These are phyloP conservation scores for Gobius niger DNA, from an alignment of 2,113 vertebrate species.

Conservation along the genomic window DNA sequence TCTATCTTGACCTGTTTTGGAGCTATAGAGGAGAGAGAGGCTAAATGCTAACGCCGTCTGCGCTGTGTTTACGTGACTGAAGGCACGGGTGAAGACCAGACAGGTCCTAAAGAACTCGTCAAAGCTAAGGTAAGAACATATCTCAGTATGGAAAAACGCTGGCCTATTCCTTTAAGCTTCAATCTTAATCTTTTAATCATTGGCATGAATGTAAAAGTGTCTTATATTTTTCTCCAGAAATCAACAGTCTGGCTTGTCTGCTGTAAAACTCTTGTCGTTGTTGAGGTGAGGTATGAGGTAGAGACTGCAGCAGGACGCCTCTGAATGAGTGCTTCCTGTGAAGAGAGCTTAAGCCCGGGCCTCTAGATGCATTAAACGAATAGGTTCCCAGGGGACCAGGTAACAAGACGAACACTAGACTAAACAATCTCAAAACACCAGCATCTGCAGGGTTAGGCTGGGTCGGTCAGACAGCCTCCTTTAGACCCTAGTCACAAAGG, in stretches of 20 bases:
- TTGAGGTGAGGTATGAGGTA: constrained; percentile 39
- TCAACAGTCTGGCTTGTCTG: constrained; percentile 26
- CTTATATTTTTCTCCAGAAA: constrained; percentile 1
- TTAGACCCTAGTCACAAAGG: not conserved
- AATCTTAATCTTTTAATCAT: too few relatives aligned
- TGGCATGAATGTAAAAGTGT: too few relatives aligned
- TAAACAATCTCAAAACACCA: constrained; percentile 20
- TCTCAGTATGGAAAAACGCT: too few relatives aligned
- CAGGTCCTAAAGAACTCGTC: too few relatives aligned
- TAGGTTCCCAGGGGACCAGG: constrained; percentile 30
- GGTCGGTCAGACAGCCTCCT: too few relatives aligned
- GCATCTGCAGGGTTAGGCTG: not conserved
- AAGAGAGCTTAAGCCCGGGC: constrained; percentile 46
- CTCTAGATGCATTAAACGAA: constrained; percentile 58
- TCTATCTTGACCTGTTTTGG: too few relatives aligned
- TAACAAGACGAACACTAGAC: constrained; percentile 35
- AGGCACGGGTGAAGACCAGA: too few relatives aligned
- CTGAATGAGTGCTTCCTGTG: constrained; percentile 43
- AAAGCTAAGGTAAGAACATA: too few relatives aligned
- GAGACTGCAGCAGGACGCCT: constrained; percentile 31
- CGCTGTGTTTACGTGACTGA: too few relatives aligned
- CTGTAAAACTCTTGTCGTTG: constrained; percentile 16
- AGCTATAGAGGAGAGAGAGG: too few relatives aligned
- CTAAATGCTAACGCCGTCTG: too few relatives aligned
- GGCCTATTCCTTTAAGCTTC: too few relatives aligned